A percentile compares a stretch with the other conserved stretches of the same genome.
Conservation (phyloP, 1,140 invertebrate species). For the Chironomus striatipennis region DNA sequence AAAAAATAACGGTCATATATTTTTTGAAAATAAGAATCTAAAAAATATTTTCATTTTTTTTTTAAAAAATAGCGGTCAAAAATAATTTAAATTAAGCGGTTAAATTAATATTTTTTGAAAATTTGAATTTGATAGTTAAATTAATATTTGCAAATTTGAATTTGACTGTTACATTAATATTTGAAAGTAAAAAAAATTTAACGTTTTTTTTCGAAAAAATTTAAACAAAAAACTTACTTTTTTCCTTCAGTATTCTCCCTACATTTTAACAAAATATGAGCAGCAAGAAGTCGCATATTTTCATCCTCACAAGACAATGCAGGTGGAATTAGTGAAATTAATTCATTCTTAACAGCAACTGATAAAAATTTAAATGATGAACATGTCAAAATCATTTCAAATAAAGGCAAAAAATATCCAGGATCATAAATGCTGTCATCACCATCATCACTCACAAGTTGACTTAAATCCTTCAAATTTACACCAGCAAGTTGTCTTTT, state of each 20-base stretch:
- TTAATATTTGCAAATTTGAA: too few species aligned
- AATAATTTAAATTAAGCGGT: too few species aligned
- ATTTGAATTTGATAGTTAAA: too few species aligned
- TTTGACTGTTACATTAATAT: too few species aligned
- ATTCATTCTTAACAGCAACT: slow-evolving; percentile 47
- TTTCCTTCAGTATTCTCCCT: slow-evolving; percentile 49
- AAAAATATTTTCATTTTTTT: too few species aligned
- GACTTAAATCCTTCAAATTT: slow-evolving; percentile 24
- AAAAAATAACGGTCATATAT: too few species aligned
- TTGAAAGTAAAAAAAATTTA: not conserved
- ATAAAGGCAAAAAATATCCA: slow-evolving; percentile 57
- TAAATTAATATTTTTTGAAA: too few species aligned
- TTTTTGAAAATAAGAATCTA: too few species aligned
- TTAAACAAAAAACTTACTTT: slow-evolving; percentile 34
- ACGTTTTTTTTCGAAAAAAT: not conserved
- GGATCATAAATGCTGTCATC: slow-evolving; percentile 53
- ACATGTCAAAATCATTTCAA: slow-evolving; percentile 44
- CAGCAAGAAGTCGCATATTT: slow-evolving; percentile 50
- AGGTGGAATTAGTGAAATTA: slow-evolving; percentile 49
- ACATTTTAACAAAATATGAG: slow-evolving; percentile 51
- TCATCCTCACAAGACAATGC: slow-evolving; percentile 48
- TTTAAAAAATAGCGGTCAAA: too few species aligned
- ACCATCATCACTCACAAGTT: slow-evolving; percentile 29
- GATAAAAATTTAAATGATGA: slow-evolving; percentile 27
- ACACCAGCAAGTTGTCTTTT: slow-evolving; percentile 33